Percentiles rank a stretch among this genome's conserved stretches.
phyloP scores from a whole-genome alignment of 2,888 invertebrate species.

The Tuberolachnus salignus region DNA sequence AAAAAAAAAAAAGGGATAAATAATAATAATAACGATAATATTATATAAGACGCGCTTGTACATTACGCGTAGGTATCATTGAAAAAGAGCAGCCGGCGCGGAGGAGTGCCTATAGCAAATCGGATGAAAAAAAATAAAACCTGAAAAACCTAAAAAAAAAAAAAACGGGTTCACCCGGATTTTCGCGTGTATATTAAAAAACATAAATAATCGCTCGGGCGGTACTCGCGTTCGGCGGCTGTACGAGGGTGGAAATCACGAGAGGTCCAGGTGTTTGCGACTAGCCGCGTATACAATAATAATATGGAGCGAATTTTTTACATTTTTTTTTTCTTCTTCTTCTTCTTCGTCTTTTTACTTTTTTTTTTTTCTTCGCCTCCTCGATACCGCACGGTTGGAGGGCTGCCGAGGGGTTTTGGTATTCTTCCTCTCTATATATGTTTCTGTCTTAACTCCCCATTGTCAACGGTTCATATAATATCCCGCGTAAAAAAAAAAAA shows the following conservation, averaged over 20 bases:
- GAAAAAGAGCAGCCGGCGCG: slow-evolving; percentile 51
- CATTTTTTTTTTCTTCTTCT: slow-evolving; percentile 16
- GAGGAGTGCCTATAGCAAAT: slow-evolving; percentile 32
- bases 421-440: slow-evolving; percentile 25
- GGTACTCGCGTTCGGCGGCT: not conserved
- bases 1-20: slow-evolving; percentile 45
- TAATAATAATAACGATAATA: slow-evolving; percentile 31
- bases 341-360: too few species aligned
- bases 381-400: slow-evolving; percentile 29
- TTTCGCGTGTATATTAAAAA: slow-evolving; percentile 54
- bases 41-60: slow-evolving; percentile 8
- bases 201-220: slow-evolving; percentile 50
- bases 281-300: slow-evolving; percentile 32
- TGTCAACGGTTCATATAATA: slow-evolving; percentile 48
- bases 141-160: not conserved
- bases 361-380: slow-evolving; percentile 16
- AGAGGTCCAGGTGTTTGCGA: slow-evolving; percentile 54
- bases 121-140: slow-evolving; percentile 13
- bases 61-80: slow-evolving; percentile 9
- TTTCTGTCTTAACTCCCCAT: slow-evolving; percentile 56
- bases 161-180: slow-evolving; percentile 56
- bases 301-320: slow-evolving; percentile 54
- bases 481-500: too few species aligned
- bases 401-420: too few species aligned
- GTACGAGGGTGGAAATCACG: slow-evolving; percentile 54